These are phyloP conservation scores for Hydrotaea diabolus DNA, from an alignment of 2,888 invertebrate species.

Conservation along the genomic window DNA sequence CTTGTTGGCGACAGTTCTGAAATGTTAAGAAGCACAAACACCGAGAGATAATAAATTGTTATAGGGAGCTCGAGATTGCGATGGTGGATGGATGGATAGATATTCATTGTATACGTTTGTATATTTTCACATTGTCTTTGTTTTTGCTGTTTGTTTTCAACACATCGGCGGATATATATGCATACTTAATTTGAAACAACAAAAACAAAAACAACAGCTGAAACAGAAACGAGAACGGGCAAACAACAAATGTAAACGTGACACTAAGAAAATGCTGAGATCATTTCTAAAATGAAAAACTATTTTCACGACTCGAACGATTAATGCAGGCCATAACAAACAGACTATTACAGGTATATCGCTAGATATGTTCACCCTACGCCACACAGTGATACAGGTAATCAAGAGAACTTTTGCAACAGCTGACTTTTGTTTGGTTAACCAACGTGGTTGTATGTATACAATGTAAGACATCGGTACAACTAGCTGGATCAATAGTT, in stretches of 20 bases:
- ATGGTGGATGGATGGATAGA: not conserved
- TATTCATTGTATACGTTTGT: not conserved
- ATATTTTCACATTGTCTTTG: not conserved
- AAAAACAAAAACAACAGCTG: not conserved
- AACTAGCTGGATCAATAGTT: too few species aligned
- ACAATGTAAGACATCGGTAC: too few species aligned
- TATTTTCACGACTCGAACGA: not conserved
- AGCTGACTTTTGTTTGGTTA: too few species aligned
- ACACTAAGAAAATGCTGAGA: constrained; percentile 59
- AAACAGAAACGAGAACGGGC: not conserved
- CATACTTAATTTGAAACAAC: constrained; percentile 20
- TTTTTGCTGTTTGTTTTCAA: constrained; percentile 7
- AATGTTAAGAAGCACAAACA: constrained; percentile 41
- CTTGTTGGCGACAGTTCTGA: constrained; percentile 58
- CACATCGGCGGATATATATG: not conserved
- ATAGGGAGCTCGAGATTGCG: constrained; percentile 4
- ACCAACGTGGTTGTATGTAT: too few species aligned
- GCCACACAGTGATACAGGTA: too few species aligned
- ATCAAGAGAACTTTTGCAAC: too few species aligned
- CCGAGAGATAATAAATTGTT: constrained; percentile 32
- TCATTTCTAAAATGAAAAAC: constrained; percentile 58
- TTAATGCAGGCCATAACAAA: constrained; percentile 1
- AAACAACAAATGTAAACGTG: constrained; percentile 47
- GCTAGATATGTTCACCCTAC: too few species aligned
- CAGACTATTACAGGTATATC: too few species aligned